These are phyloP conservation scores for Hydrochoerus hydrochaeris DNA, from an alignment of 2,113 vertebrate genomes.

Conservation along the genomic window DNA sequence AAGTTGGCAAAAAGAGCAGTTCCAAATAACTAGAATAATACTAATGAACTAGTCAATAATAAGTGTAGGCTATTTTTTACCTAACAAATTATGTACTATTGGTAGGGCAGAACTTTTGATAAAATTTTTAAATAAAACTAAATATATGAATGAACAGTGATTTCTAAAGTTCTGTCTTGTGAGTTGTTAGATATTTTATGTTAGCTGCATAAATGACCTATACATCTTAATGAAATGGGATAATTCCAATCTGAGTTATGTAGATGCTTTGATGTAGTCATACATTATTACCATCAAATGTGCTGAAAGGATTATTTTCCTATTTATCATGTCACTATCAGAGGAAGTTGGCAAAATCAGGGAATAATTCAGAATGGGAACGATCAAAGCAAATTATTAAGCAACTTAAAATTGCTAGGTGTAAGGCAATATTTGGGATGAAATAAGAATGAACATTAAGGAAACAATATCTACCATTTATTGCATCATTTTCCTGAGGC, in stretches of 20 bases:
- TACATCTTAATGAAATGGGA: slow-evolving; percentile 25
- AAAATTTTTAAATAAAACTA: not conserved
- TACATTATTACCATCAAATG: not conserved
- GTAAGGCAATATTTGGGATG: not conserved
- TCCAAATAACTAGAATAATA: not conserved
- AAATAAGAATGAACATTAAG: not conserved
- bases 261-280: not conserved
- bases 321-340: slow-evolving; percentile 8
- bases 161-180: not conserved
- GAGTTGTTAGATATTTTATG: not conserved
- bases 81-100: not conserved
- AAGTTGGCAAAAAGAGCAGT: not conserved
- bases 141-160: not conserved
- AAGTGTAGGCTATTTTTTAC: not conserved
- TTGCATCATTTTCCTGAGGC: not conserved
- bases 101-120: not conserved
- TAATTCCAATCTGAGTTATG: not conserved
- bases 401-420: not conserved
- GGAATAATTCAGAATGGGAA: not conserved
- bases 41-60: not conserved
- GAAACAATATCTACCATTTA: not conserved
- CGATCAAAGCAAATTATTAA: slow-evolving; percentile 25
- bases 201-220: slow-evolving; percentile 22
- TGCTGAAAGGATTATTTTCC: not conserved
- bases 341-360: slow-evolving; percentile 13